These are phyloP conservation scores for Aphelenchoides fujianensis DNA, from an alignment of 1,140 invertebrate species.

Conservation along the genomic window DNA sequence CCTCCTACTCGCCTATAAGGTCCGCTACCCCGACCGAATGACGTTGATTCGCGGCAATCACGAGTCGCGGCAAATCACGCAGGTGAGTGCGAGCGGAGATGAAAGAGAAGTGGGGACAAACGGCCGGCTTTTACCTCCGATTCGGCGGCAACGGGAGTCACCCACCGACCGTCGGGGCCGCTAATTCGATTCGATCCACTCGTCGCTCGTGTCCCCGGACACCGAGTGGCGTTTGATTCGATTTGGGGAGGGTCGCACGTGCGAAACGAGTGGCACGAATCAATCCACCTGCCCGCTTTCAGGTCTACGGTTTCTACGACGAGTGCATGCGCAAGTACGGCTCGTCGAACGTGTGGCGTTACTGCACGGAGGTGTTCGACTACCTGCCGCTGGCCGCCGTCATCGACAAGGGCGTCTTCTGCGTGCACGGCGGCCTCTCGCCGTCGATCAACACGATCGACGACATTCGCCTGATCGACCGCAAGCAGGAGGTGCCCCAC, in stretches of 20 bases:
- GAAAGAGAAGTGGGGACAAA: too few species aligned
- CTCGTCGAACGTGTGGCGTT: conserved; percentile 91
- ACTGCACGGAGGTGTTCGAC: conserved; percentile 92
- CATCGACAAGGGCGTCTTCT: conserved; percentile 98
- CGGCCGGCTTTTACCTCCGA: too few species aligned
- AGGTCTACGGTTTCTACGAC: conserved; percentile 97
- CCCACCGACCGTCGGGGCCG: too few species aligned
- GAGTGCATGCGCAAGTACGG: conserved; percentile 98
- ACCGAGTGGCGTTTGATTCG: too few species aligned
- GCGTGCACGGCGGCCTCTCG: conserved; percentile 97
- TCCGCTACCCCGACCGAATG: conserved; percentile 96
- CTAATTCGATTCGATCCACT: too few species aligned
- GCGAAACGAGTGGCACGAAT: too few species aligned
- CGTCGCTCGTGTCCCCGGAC: too few species aligned
- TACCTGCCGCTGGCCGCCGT: conserved; percentile 95
- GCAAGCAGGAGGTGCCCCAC: conserved; percentile 97
- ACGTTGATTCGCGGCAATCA: conserved; percentile 94
- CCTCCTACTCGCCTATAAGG: conserved; percentile 90
- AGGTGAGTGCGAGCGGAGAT: too few species aligned
- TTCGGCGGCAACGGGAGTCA: too few species aligned
- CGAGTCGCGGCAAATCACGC: conserved; percentile 95
- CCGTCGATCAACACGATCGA: conserved; percentile 97
- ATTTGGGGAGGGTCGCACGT: too few species aligned
- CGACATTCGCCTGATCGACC: conserved; percentile 95
- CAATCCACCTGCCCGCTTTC: too few species aligned